Evolutionary conservation across 1,140 invertebrate species (phyloP), one percentile per base, ranked within the genome.

Genomic region (Rhizoglyphus robini): DNA sequence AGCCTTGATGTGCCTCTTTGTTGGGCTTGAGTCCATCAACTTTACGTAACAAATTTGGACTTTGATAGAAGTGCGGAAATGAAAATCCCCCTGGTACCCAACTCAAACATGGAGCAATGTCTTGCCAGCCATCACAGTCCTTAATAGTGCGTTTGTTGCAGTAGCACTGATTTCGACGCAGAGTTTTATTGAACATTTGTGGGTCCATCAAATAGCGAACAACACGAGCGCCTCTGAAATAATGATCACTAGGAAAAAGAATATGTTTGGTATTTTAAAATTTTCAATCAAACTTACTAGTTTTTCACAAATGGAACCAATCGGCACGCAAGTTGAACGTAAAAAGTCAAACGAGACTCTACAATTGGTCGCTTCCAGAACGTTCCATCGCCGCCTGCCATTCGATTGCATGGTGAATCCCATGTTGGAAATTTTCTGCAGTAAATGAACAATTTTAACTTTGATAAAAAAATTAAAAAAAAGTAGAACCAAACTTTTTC

Each of bases 51-150:
- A 54, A 23, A 54, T 54, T 54, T 11, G 51, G 51, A 11, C 8
- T 11, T 32, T 54, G 51, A 32, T 54, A 54, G 20, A 54, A 54
- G 51, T 54, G 51, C 15, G 51, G 51, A 54, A 54, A 32, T 11
- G 23, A 32, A 54, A 54, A 32, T 8, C 36, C 51, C 8, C 8
- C 51, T 20, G 51, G 51, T 11, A 54, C 8, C 51, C 51, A 54
- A 5, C 8, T 23, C 20, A 54, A 23, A 20, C 51, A 54, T 15
- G 51, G 51, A 8, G 23, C 8, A 32, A 54, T 54, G 8, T 5
- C 8, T 25, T 54, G 51, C 23, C 31, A 54, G 20, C 51, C 51
- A 15, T 54, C 51, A 32, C 51, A 54, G 8, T 54, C 8, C 8
- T 23, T 8, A 11, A 54, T 11, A 8, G 8, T 27, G 15, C 23